Conservation (phyloP, 2,888 invertebrate species). For the Erebia epiphron region DNA sequence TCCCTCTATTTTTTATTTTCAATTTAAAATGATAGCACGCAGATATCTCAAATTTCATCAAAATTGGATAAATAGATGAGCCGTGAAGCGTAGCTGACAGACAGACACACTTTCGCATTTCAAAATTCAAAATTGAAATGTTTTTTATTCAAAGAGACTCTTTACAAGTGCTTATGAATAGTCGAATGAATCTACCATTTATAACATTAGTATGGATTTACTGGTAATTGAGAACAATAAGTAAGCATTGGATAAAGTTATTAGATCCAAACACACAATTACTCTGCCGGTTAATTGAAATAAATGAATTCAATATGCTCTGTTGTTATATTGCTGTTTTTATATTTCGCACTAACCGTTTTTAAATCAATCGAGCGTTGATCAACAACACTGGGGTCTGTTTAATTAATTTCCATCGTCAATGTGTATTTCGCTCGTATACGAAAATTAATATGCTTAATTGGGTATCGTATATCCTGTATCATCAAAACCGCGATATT, state of each 20-base stretch:
- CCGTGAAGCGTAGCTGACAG: not conserved
- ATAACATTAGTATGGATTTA: no score
- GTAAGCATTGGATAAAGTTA: not conserved
- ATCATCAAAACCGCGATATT: no score
- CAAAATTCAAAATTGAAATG: no score
- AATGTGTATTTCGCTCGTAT: not conserved
- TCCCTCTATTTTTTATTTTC: no score
- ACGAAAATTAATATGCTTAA: no score
- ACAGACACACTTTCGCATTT: not conserved
- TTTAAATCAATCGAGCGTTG: not conserved
- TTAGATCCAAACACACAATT: no score
- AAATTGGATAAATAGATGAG: not conserved
- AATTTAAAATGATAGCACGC: no score
- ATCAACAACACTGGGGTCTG: not conserved
- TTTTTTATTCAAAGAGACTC: no score
- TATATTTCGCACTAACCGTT: slow-evolving; percentile 1
- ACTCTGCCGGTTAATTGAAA: not conserved
- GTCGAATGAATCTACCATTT: no score
- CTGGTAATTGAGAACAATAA: not conserved
- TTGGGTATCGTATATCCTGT: no score
- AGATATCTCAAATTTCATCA: no score
- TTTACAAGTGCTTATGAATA: no score
- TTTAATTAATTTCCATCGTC: slow-evolving; percentile 6
- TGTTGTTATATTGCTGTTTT: slow-evolving; percentile 2
- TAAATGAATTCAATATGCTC: not conserved